Evolutionary conservation across 2,888 invertebrate species (phyloP), one percentile per base, ranked within the genome.

Genomic region (Neelides folsomi): DNA sequence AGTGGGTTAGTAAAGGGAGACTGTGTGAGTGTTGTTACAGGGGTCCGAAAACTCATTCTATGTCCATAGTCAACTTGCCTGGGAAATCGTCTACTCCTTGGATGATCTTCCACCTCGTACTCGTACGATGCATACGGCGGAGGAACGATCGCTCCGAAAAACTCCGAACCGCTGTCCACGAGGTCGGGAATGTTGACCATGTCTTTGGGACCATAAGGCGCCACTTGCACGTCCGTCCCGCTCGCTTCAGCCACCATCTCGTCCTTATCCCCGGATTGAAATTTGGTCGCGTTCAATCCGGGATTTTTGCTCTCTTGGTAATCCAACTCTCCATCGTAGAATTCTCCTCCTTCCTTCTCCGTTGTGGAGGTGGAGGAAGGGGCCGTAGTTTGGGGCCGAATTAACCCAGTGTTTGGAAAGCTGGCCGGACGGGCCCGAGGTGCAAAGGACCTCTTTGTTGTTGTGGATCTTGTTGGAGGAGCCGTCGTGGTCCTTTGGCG

Each of bases 301-400:
- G 48, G 12, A 47, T 58, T 44, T 48, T 53, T 43, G 19, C 51
- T 41, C 47, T 59, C 56, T 48, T 64, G 56, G 49, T 60, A 55
- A 45, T 66, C 60, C 44, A 65, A 56, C 47, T 64, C 59, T 16
- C 55, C 52, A 13, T 64, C 55, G 51, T 65, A 54, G 48, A 57
- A 54, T 43, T 56, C 56, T 27, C 56, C 56, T 9, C 54, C 47
- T 2, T 49, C 53, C 9, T 52, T 44, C 8, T 54, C 49, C 16
- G 57, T 50, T 12, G 53, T 50, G 3, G 46, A 49, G n/a, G 63
- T 58, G 8, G 62, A 51, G 8, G 55, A 43, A 38, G 54, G 52
- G 8, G 49, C 50, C 52, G 47, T 15, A 49, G 39, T 27, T 49
- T 20, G 3, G 7, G n/a, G 34, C 8, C 27, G 10, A 9, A 48